Evolutionary conservation across 30 jellyfish, hydroid and myxozoan species (phyloP).

Genomic region (Hydractinia symbiolongicarpus): DNA sequence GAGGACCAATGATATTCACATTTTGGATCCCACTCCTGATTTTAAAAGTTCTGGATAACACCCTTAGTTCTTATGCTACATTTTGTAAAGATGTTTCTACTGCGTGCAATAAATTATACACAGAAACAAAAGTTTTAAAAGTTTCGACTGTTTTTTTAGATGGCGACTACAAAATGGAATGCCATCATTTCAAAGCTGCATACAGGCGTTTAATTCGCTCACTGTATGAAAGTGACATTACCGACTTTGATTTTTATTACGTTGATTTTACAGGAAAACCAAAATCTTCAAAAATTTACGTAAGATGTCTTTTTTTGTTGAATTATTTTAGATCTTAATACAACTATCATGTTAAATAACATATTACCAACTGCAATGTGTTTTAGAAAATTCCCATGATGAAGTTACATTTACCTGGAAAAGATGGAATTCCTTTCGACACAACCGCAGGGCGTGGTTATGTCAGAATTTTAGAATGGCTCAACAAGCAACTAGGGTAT

Average conservation of each 20-base stretch:
- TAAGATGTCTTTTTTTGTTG: not conserved
- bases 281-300: conserved; percentile 5
- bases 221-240: not conserved
- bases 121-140: too few relatives aligned
- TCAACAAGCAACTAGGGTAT: too few relatives aligned
- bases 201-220: conserved; percentile 20
- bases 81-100: too few relatives aligned
- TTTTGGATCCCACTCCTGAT: too few relatives aligned
- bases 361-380: not conserved
- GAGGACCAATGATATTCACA: too few relatives aligned
- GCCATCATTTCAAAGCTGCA: not conserved
- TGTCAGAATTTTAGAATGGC: too few relatives aligned
- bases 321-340: not conserved
- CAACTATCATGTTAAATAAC: not conserved
- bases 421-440: not conserved
- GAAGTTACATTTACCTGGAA: not conserved
- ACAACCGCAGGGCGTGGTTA: not conserved
- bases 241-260: not conserved
- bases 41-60: too few relatives aligned
- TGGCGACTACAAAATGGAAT: not conserved
- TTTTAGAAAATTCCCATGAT: not conserved
- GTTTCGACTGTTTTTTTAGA: not conserved
- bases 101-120: too few relatives aligned
- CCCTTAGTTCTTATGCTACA: too few relatives aligned
- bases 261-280: conserved; percentile 17